phyloP scores from a whole-genome alignment of 2,113 vertebrate genomes.

The Sceloporus tristichus region DNA sequence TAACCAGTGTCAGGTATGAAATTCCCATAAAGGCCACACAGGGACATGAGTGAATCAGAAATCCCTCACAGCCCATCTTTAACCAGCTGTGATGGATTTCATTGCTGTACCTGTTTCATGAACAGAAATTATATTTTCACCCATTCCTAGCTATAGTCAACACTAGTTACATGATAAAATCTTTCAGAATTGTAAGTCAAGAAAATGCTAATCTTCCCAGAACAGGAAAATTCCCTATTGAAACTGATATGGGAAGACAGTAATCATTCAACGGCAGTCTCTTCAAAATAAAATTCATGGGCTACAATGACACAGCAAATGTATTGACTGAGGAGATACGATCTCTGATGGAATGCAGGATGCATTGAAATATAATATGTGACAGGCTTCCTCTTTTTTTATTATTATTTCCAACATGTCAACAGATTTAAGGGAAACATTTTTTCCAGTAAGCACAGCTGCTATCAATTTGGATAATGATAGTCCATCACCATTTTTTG shows the following conservation, averaged over 20 bases:
- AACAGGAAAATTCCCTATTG: not conserved
- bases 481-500: conserved; percentile 75
- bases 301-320: conserved; percentile 46
- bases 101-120: no score
- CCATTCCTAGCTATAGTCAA: not conserved
- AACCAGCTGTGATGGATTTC: no score
- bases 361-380: conserved; percentile 61
- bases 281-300: not conserved
- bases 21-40: not conserved
- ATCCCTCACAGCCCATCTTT: no score
- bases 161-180: not conserved
- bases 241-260: not conserved
- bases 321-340: conserved; percentile 50
- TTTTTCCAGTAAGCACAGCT: conserved; percentile 80
- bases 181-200: not conserved
- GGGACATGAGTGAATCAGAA: not conserved
- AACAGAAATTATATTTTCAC: not conserved
- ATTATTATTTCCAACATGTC: conserved; percentile 66
- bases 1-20: not conserved
- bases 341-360: conserved; percentile 47
- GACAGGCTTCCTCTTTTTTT: conserved; percentile 63
- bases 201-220: not conserved
- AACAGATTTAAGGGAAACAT: conserved; percentile 73
- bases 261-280: not conserved
- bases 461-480: conserved; percentile 82